These are phyloP conservation scores for Phymatocera aterrima DNA, from an alignment of 2,888 invertebrate genomes.

Conservation along the genomic window DNA sequence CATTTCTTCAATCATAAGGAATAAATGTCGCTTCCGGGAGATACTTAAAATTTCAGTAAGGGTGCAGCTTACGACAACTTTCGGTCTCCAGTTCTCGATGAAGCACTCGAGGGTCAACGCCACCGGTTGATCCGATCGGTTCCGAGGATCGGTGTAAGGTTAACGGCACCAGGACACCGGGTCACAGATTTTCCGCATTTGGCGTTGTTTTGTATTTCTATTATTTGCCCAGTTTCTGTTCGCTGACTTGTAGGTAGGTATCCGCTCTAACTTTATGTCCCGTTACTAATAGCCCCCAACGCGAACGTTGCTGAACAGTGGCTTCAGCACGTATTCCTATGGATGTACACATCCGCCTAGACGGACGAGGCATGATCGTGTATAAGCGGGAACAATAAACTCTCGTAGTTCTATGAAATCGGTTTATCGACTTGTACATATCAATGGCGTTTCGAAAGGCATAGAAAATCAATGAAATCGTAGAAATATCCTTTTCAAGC, in stretches of 20 bases:
- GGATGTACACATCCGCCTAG: not conserved
- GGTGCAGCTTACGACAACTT: conserved; percentile 19
- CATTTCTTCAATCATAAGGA: not conserved
- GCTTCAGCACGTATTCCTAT: not conserved
- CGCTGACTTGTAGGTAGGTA: conserved; percentile 11
- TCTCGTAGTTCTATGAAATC: conserved; percentile 21
- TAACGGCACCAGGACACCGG: conserved; percentile 27
- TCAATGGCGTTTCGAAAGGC: not conserved
- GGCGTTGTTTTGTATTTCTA: conserved; percentile 36
- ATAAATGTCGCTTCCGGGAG: not conserved
- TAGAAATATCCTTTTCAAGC: not conserved
- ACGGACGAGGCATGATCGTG: too few relatives aligned
- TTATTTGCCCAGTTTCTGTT: conserved; percentile 22
- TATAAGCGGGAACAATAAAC: conserved; percentile 42
- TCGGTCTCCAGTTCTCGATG: conserved; percentile 5
- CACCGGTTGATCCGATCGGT: conserved; percentile 31
- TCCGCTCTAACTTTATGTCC: conserved; percentile 32
- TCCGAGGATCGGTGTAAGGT: conserved; percentile 8
- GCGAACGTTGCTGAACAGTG: conserved; percentile 13
- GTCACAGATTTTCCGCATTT: conserved; percentile 35
- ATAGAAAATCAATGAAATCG: not conserved
- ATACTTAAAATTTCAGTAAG: conserved; percentile 23
- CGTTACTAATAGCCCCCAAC: conserved; percentile 35
- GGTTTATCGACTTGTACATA: conserved; percentile 10
- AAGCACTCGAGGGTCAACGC: conserved; percentile 31